Percentiles rank a stretch among this genome's conserved stretches.
These are phyloP conservation scores for Batillaria attramentaria DNA, from an alignment of 1,140 invertebrate genomes.

Conservation along the genomic window DNA sequence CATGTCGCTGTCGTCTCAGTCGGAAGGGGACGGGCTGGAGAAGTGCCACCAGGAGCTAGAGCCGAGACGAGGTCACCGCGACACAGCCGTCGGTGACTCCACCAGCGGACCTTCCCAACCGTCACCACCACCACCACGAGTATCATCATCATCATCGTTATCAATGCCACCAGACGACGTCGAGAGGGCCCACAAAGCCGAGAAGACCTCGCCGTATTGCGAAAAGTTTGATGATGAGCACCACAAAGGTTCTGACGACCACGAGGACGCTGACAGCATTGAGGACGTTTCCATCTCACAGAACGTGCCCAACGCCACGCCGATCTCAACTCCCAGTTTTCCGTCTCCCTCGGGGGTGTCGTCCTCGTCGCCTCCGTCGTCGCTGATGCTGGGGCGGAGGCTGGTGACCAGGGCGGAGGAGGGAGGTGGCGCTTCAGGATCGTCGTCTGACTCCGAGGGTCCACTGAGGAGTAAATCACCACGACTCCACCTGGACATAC, in stretches of 20 bases:
- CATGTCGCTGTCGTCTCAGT: background rate
- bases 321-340: background rate
- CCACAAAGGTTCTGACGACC: background rate
- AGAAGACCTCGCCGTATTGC: background rate
- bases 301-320: background rate
- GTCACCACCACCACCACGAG: no score
- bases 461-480: background rate
- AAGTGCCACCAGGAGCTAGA: slow-evolving; percentile 14
- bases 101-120: no score
- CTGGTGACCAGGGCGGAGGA: background rate
- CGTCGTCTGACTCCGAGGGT: background rate
- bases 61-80: no score
- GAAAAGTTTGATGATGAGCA: background rate
- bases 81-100: background rate
- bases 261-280: background rate
- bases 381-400: background rate
- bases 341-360: no score
- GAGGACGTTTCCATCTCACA: slow-evolving; percentile 21
- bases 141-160: no score
- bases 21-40: background rate
- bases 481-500: background rate
- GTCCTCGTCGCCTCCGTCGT: background rate
- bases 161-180: background rate
- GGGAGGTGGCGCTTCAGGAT: background rate
- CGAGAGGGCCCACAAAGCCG: background rate